A percentile compares a stretch with the other conserved stretches of the same genome.
Conservation (phyloP, 2,797 vertebrate species). For the Amblyraja radiata region DNA sequence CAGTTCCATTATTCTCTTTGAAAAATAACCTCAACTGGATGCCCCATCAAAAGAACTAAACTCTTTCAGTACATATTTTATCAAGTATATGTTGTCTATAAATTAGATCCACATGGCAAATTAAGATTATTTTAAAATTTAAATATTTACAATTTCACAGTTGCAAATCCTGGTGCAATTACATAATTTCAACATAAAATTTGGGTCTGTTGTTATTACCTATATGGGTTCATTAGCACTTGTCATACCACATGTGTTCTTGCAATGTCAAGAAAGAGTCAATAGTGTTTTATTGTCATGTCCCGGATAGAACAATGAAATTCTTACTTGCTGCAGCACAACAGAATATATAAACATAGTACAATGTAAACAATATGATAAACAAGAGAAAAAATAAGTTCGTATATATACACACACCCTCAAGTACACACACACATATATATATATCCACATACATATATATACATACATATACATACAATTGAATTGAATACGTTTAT, state of each 20-base stretch:
- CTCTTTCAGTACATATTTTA: not conserved
- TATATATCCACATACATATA: too few relatives aligned
- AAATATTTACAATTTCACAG: not conserved
- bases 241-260: not conserved
- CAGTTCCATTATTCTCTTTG: not conserved
- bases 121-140: not conserved
- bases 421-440: too few relatives aligned
- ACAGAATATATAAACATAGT: too few relatives aligned
- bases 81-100: not conserved
- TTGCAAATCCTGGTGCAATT: not conserved
- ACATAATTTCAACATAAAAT: not conserved
- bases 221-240: not conserved
- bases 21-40: not conserved
- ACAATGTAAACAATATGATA: too few relatives aligned
- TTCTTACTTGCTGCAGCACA: too few relatives aligned
- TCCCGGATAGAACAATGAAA: too few relatives aligned
- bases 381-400: too few relatives aligned
- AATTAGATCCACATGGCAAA: not conserved
- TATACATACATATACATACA: too few relatives aligned
- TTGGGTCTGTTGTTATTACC: not conserved
- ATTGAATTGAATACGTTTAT: too few relatives aligned
- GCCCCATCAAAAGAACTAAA: not conserved
- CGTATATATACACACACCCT: too few relatives aligned
- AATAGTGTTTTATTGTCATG: too few relatives aligned
- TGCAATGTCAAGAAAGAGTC: not conserved